These are phyloP conservation scores for Saccostrea cuccullata DNA, from an alignment of 1,140 invertebrate genomes.

Conservation along the genomic window DNA sequence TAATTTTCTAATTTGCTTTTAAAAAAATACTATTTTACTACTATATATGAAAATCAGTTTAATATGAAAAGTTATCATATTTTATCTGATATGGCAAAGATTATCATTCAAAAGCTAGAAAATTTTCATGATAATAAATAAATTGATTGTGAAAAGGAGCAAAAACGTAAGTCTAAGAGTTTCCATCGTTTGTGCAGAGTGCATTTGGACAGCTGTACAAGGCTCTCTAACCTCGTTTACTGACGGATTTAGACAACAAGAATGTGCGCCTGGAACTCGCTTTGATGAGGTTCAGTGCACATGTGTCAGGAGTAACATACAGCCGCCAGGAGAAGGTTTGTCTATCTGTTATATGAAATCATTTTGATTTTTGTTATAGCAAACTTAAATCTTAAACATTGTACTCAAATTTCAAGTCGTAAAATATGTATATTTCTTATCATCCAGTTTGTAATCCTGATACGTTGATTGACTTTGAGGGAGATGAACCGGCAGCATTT, in stretches of 20 bases:
- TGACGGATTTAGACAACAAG: neutral
- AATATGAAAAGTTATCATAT: no score
- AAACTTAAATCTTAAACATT: neutral
- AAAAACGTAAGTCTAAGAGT: no score
- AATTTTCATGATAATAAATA: no score
- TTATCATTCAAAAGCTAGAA: no score
- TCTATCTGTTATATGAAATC: neutral
- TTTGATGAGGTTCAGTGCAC: constrained; percentile 37
- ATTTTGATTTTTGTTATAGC: neutral
- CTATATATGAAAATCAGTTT: no score
- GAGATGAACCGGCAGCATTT: neutral
- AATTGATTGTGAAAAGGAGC: no score
- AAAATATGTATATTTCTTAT: neutral
- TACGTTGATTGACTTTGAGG: constrained; percentile 26
- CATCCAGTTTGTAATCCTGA: constrained; percentile 28
- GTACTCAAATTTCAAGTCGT: neutral
- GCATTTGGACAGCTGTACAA: neutral
- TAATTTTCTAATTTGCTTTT: no score
- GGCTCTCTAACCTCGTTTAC: constrained; percentile 1
- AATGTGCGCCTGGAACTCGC: constrained; percentile 26
- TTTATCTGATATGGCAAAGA: no score
- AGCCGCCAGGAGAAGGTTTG: constrained; percentile 19
- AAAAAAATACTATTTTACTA: no score
- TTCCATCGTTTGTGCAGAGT: neutral
- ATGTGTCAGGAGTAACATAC: constrained; percentile 6